phyloP scores from a whole-genome alignment of 2,888 invertebrate genomes.

The Strigamia maritima region DNA sequence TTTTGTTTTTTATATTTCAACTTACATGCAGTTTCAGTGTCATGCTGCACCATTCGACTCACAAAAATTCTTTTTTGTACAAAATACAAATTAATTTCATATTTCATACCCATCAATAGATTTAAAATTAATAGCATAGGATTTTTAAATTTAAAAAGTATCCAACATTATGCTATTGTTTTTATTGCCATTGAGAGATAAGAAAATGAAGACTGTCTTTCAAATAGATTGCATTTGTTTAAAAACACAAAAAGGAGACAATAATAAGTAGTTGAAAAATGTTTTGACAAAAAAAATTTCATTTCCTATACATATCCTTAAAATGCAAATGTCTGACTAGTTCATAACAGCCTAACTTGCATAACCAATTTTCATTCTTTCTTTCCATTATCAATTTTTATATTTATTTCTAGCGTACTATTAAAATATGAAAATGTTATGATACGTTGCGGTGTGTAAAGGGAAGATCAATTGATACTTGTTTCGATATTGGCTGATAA shows the following conservation, averaged over 20 bases:
- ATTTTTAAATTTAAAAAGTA: no score
- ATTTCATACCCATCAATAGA: neutral
- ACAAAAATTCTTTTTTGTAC: neutral
- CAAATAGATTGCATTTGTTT: neutral
- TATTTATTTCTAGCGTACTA: neutral
- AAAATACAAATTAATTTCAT: neutral
- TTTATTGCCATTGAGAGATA: neutral
- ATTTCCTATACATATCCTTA: no score
- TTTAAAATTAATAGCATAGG: neutral
- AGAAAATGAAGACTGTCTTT: neutral
- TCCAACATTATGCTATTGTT: neutral
- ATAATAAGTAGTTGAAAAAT: no score
- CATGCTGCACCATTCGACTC: neutral
- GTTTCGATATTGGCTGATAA: neutral
- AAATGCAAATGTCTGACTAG: neutral
- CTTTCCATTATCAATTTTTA: neutral
- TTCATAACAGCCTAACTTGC: neutral
- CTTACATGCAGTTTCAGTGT: neutral
- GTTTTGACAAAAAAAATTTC: no score
- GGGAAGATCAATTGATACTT: constrained; percentile 11
- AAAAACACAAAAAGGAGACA: neutral
- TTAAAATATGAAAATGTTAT: neutral
- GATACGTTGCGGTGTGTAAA: neutral
- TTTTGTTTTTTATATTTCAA: neutral
- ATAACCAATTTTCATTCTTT: neutral